Conservation (phyloP, 2,113 vertebrate species). For the Corythornis vintsioides region DNA sequence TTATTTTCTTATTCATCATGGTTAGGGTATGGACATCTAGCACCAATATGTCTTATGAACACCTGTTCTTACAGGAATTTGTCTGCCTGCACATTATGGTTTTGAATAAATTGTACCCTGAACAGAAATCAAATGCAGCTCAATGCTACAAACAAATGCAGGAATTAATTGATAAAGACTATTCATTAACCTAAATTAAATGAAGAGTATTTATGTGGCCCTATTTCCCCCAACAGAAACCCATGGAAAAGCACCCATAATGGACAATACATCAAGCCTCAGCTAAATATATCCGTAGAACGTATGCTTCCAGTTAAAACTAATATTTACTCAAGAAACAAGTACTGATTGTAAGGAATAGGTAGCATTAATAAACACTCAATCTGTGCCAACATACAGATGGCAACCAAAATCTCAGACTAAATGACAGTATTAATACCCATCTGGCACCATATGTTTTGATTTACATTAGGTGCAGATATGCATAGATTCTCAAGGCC, state of each 20-base stretch:
- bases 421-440: neutral
- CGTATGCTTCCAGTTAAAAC: neutral
- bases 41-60: neutral
- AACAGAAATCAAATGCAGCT: neutral
- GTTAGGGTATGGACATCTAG: neutral
- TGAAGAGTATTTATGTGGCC: neutral
- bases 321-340: neutral
- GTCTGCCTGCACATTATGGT: neutral
- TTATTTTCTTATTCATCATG: neutral
- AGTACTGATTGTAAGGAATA: neutral
- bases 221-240: neutral
- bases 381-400: neutral
- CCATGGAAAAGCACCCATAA: neutral
- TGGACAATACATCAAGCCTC: neutral
- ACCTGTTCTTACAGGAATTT: neutral
- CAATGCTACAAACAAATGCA: neutral
- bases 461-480: conserved; percentile 5
- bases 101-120: neutral
- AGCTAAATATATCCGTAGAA: neutral
- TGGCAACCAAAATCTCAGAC: neutral
- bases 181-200: neutral
- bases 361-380: neutral
- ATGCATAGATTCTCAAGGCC: neutral
- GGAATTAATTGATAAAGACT: neutral
- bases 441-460: neutral